A percentile compares a stretch with the other conserved stretches of the same genome.
These are phyloP conservation scores for Pangasius sanitwongsei DNA, from an alignment of 2,797 vertebrate species.

Conservation along the genomic window DNA sequence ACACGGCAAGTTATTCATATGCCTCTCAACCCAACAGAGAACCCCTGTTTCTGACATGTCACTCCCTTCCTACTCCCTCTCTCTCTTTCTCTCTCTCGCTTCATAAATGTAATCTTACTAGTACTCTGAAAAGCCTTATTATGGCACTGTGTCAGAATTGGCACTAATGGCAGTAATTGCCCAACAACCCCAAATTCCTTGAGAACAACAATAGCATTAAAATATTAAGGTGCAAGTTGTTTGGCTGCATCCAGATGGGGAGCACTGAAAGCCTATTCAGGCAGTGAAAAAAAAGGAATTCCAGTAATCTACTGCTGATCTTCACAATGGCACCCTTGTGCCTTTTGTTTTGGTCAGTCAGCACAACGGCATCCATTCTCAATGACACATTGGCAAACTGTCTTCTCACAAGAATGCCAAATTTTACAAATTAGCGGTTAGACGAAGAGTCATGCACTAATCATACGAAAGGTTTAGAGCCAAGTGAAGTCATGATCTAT, in stretches of 20 bases:
- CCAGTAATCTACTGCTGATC: constrained; percentile 81
- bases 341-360: constrained; percentile 72
- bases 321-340: constrained; percentile 83
- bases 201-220: constrained; percentile 54
- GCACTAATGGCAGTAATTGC: constrained; percentile 32
- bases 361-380: constrained; percentile 68
- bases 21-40: constrained; percentile 41
- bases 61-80: constrained; percentile 1
- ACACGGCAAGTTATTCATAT: constrained; percentile 52
- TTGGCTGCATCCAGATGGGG: constrained; percentile 52
- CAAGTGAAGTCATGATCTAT: background rate
- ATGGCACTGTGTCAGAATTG: constrained; percentile 4
- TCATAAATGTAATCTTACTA: background rate
- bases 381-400: constrained; percentile 57
- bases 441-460: background rate
- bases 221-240: constrained; percentile 59
- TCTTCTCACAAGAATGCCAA: constrained; percentile 36
- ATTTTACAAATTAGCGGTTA: constrained; percentile 34
- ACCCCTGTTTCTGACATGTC: constrained; percentile 34
- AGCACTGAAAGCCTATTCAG: constrained; percentile 73
- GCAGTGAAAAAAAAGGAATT: constrained; percentile 77
- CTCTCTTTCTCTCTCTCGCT: background rate
- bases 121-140: background rate
- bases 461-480: background rate
- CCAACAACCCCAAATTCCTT: constrained; percentile 49